phyloP scores from a whole-genome alignment of 2,888 invertebrate species.

The Lithophane semibrunnea region DNA sequence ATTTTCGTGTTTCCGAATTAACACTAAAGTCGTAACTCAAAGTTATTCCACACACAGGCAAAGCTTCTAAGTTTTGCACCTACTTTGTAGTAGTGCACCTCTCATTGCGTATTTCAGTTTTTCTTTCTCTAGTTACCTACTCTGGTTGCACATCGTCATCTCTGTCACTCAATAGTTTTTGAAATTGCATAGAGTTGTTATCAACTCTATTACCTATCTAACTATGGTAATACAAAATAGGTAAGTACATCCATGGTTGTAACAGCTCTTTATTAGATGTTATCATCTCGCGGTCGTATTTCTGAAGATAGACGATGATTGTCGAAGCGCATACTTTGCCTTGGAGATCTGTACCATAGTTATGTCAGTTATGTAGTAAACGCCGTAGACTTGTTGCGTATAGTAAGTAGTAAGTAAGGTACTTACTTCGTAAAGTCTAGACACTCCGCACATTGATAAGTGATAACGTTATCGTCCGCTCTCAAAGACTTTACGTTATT shows the following conservation, averaged over 20 bases:
- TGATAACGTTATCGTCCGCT: slow-evolving; percentile 53
- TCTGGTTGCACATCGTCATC: background rate
- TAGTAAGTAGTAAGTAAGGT: slow-evolving; percentile 28
- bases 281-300: background rate
- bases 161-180: too few relatives aligned
- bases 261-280: background rate
- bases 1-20: background rate
- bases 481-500: slow-evolving; percentile 34
- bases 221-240: background rate
- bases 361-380: slow-evolving; percentile 38
- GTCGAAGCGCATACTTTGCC: background rate
- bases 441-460: slow-evolving; percentile 45
- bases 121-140: background rate
- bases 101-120: background rate
- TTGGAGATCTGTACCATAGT: background rate
- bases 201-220: too few relatives aligned
- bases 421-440: slow-evolving; percentile 48
- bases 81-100: background rate
- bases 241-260: background rate
- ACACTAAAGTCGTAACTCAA: background rate
- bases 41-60: background rate
- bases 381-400: slow-evolving; percentile 45
- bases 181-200: background rate
- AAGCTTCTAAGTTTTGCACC: background rate
- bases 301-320: background rate